Evolutionary conservation across 2,797 vertebrate species (phyloP).

Genomic region (Siniperca obscura): DNA sequence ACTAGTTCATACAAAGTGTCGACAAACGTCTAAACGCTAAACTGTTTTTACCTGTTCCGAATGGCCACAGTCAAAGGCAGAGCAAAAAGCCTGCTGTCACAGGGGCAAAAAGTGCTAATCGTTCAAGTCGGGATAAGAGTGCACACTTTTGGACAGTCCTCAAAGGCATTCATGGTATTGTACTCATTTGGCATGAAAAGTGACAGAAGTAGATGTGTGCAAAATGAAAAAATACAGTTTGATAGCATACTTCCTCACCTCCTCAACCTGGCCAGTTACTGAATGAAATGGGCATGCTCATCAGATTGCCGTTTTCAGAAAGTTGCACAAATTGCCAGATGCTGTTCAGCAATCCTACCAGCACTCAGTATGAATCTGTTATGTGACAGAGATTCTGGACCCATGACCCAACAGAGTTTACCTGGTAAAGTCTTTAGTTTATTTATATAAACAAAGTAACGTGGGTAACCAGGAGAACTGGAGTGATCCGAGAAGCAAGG

Average conservation of each 20-base stretch:
- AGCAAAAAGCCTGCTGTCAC: neutral
- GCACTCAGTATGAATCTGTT: neutral
- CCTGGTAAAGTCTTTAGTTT: no score
- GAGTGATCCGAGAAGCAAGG: no score
- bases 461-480: no score
- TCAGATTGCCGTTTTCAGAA: neutral
- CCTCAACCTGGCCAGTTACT: neutral
- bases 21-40: neutral
- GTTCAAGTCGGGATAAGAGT: neutral
- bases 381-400: no score
- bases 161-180: neutral
- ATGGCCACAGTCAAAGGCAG: neutral
- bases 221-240: neutral
- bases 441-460: no score
- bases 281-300: neutral
- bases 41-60: neutral
- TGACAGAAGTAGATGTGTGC: neutral
- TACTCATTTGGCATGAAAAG: neutral
- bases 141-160: neutral
- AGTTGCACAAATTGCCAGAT: neutral
- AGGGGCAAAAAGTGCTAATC: neutral
- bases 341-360: neutral
- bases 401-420: no score
- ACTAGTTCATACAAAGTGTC: neutral
- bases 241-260: neutral